Base-by-base conservation (phyloP, 2,888 invertebrate genomes). In the Leptura quadrifasciata region DNA sequence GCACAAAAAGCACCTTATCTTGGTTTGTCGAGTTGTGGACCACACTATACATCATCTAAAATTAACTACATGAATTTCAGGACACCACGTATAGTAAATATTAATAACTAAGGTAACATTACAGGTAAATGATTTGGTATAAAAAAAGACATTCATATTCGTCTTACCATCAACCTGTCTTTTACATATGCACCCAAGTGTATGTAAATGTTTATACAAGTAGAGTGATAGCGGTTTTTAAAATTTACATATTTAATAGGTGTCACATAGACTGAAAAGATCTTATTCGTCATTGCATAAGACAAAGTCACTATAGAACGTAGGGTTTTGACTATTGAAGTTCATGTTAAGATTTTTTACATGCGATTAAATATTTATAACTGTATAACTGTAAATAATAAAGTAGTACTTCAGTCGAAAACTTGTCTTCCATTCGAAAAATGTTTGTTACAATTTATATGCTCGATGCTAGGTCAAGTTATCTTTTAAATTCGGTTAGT, bases 181-280 rank as follows among this genome's bases (percentile, higher is more conserved):
- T n/a, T 63, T 63, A 31, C 8, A 31, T 39, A 12, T 17, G 31
- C 18, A 15, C 9, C 8, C 39, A 31, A 31, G n/a, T 60, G 24
- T 67, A 68, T 9, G 20, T 35, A 58, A 68, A 57, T 55, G 20
- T 31, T 52, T 55, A 18, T 20, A 57, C 15, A 69, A 60, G 52
- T 61, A 20, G 60, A 39, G 52, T 61, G 52, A 54, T 15, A 71
- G 12, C 20, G 71, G 27, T 47, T 18, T 12, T n/a, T 31, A 21
- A 39, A 39, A 61, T 61, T 71, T 61, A 71, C 61, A 71, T 71
- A 71, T 61, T 61, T 17, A 31, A 17, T 12, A 67, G 15, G n/a
- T 31, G 31, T 20, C 18, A 20, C 47, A 35, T 64, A 21, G 17
- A 39, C 39, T 12, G 2, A 57, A 57, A 57, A 57, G 9, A 20